Evolutionary conservation across 2,113 vertebrate genomes (phyloP), one percentile per base, ranked within the genome.

Genomic region (Chroicocephalus ridibundus): DNA sequence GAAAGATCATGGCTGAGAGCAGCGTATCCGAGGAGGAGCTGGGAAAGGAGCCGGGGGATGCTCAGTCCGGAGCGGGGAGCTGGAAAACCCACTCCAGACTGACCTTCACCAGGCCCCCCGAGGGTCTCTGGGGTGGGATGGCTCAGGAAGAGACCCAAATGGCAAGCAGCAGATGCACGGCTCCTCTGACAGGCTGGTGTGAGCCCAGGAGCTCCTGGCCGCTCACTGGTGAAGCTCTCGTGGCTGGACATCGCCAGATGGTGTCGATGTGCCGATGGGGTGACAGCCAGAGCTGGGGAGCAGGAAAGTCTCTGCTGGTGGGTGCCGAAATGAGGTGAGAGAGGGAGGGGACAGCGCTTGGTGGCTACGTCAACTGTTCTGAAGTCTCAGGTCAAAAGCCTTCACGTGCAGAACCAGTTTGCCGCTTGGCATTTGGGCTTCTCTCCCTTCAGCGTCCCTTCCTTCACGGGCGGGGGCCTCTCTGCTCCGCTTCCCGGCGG

Each of bases 111-210:
- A 29, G 68, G 34, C 21, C 17, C 65, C n/a, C 10, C 4, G 26
- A 12, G 31, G 47, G 24, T 29, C 52, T 68, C 40, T 0, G 5
- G 15, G 71, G 40, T 1, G 13, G 68, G 55, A 13, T 1, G 7
- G 60, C 47, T 62, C 0, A 0, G 26, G 27, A 66, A 5, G 62
- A 70, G 77, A 42, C 42, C 61, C 74, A 29, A 10, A 9, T 3
- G 5, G 54, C 52, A 46, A 51, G 0, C 60, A 46, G 18, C 32
- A 13, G 11, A 2, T 5, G 42, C 14, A 5, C 32, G 21, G 78
- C 29, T 76, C 5, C 2, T 5, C 0, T 2, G 34, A 16, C 9
- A 11, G 20, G 44, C 32, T 55, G 79, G 26, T 8, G 34, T 0
- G 2, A 66, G 76, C 11, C 25, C 55, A 31, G 2, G 11, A 32